These are phyloP conservation scores for Melanotaenia trifasciata DNA, from an alignment of 2,797 vertebrate species.

Conservation along the genomic window DNA sequence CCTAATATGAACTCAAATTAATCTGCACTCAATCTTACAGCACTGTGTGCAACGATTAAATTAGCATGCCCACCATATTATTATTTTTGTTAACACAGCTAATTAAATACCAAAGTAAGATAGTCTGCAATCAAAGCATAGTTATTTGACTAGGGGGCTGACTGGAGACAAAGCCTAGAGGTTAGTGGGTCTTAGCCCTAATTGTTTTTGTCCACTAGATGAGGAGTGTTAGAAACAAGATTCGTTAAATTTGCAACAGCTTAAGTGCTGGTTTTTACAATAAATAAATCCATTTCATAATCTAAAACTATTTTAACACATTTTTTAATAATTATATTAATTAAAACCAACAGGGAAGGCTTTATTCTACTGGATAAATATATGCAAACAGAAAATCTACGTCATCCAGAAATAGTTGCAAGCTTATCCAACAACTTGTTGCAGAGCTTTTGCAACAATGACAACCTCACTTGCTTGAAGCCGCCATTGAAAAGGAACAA, in stretches of 20 bases:
- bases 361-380: background rate
- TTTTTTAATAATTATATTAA: background rate
- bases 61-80: background rate
- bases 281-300: too few relatives aligned
- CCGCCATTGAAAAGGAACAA: background rate
- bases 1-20: too few relatives aligned
- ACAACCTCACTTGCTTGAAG: too few relatives aligned
- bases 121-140: background rate
- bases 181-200: background rate
- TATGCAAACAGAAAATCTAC: background rate
- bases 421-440: background rate
- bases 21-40: background rate
- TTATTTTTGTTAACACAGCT: background rate
- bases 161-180: background rate
- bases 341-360: background rate
- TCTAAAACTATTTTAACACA: too few relatives aligned
- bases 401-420: background rate
- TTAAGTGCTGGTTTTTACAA: too few relatives aligned
- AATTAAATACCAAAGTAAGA: background rate
- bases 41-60: background rate
- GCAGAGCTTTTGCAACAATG: background rate
- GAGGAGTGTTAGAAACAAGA: background rate
- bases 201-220: background rate
- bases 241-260: background rate
- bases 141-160: background rate